Evolutionary conservation across 2,113 vertebrate genomes (phyloP), one percentile per base, ranked within the genome.

Genomic region (Herpailurus yagouaroundi): DNA sequence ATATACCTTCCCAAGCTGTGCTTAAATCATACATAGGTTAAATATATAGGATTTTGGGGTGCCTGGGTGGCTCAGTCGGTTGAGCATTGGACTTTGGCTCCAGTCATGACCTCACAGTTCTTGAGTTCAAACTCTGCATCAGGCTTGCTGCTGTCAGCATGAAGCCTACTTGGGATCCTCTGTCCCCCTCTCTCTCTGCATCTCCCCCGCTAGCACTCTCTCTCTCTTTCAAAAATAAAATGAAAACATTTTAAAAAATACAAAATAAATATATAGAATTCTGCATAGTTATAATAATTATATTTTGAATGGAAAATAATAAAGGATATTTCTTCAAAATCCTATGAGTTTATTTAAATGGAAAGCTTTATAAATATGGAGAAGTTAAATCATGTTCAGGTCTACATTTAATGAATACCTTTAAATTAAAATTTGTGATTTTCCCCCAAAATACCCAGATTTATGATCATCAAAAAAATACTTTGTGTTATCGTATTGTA

Each of bases 361-460:
- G 33, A 94, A 95, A 93, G 3, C 11, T 27, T 64, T 92, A 63
- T 50, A 85, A 93, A 55, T 48, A 69, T 33, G 7, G 48, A 95
- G 90, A 95, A 80, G 25, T 85, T 92, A 86, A 86, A 66, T 41
- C 23, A 77, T 15, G 68, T 57, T 82, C 86, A 87, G 8, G 3
- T 71, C 52, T 96, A 48, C 18, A 63, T 84, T 83, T 94, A 92
- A 84, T 91, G 36, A 93, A 50, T 73, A 48, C 27, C 14, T 92
- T 73, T 85, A 92, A 74, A 50, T 89, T 74, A 18, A 74, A 87
- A 80, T 33, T 12, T 69, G 3, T 83, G 23, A 0, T 41, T 69
- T 60, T 91, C 23, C 41, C 88, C 9, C 31, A 45, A 52, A 57
- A 84, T 85, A 69, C 29, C 1, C 2, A 84, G 19, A 74, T 41